Base-by-base conservation (phyloP, 2,797 vertebrate species). In the Alfaro cultratus region DNA sequence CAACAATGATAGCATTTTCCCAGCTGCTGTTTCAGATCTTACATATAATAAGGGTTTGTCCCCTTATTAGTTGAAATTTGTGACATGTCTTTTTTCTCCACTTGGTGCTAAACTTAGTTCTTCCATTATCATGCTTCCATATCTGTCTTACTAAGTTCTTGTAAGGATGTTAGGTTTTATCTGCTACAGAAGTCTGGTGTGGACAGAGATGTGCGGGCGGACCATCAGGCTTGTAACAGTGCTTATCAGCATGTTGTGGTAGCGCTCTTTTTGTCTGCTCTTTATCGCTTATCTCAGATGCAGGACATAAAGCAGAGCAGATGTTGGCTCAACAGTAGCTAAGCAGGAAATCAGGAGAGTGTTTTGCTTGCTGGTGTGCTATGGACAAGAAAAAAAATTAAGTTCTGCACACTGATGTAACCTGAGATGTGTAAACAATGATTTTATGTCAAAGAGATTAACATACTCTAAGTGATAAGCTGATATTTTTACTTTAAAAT, bases 251-350 rank as follows among this genome's bases (percentile, higher is more conserved):
- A 47, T 46, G 75, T 45, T 76, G 77, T 74, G 73, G 81, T 85
- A 79, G 75, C 83, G 84, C 80, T 16, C 23, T 83, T 78, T 70
- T 74, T 85, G 81, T 75, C 80, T 45, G 74, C 77, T 87, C 78
- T 88, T 92, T 91, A 93, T 93, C 91, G 88, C 83, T 90, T 89
- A 94, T 94, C 92, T 86, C 74, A 64, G 78, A 73, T 26, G 43
- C 85, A 82, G 91, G 89, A 91, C 86, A 80, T 84, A 81, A 85
- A 88, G 81, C 88, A 86, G 79, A 82, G 85, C 75, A 79, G 81
- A 81, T 83, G 46, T 73, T 64, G 80, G 76, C 78, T 83, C 80
- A 46, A 72, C 83, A 67, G 83, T 5, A 21, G 74, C 77, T 79
- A 51, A 89, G 81, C 87, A 85, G 91, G 84, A 87, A 87, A 89